These are phyloP conservation scores for Phylloscopus trochilus DNA, from an alignment of 2,113 vertebrate genomes.

Conservation along the genomic window DNA sequence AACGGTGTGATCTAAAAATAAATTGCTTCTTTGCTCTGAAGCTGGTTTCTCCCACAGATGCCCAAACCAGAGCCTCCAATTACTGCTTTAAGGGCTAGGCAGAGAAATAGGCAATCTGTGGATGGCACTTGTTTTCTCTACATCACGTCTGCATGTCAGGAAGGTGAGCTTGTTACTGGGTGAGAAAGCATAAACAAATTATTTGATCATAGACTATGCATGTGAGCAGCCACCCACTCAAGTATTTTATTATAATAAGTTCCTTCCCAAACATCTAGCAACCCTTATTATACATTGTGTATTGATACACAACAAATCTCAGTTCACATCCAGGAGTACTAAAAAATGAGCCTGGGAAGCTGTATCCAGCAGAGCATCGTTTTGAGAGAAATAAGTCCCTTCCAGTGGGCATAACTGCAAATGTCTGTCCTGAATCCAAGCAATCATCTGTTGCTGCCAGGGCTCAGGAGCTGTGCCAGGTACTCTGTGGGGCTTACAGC, in stretches of 20 bases:
- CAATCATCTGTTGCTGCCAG: not conserved
- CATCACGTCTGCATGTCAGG: not conserved
- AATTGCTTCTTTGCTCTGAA: constrained; percentile 10
- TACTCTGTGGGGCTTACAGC: not conserved
- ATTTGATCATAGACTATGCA: not conserved
- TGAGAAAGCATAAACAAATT: not conserved
- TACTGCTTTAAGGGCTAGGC: not conserved
- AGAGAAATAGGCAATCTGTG: not conserved
- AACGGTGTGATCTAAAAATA: constrained; percentile 44
- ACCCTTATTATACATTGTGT: not conserved
- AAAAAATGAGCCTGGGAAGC: not conserved
- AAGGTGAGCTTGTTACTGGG: not conserved
- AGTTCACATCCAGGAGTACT: not conserved
- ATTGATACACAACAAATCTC: not conserved
- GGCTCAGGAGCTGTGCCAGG: not conserved
- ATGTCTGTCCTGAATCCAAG: not conserved
- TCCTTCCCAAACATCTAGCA: not conserved
- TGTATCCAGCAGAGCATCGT: not conserved
- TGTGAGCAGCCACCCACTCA: not conserved
- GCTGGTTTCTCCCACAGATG: not conserved
- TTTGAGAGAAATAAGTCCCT: not conserved
- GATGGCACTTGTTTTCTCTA: not conserved
- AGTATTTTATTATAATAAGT: not conserved
- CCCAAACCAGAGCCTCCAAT: not conserved
- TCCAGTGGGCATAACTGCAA: not conserved